Percentiles rank a stretch among this genome's conserved stretches.
phyloP scores from a whole-genome alignment of 2,113 vertebrate genomes.

The Syngnathoides biaculeatus region DNA sequence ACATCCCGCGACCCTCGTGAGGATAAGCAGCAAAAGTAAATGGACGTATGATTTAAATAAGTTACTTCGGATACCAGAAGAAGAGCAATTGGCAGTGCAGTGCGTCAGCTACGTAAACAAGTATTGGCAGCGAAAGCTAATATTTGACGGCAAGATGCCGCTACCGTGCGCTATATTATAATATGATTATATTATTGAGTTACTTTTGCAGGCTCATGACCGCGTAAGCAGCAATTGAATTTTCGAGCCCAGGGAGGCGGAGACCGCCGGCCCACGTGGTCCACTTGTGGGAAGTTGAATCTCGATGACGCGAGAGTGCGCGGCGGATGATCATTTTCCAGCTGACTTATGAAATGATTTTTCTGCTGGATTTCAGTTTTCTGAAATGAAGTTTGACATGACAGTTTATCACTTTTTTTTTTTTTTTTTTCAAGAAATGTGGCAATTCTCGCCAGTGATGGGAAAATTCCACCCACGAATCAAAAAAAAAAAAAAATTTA shows the following conservation, averaged over 20 bases:
- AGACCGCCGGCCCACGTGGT: neutral
- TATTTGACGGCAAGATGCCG: neutral
- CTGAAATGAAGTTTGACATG: neutral
- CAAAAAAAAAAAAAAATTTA: too few relatives aligned
- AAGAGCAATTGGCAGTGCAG: neutral
- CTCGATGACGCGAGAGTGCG: neutral
- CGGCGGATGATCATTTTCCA: neutral
- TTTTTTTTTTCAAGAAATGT: too few relatives aligned
- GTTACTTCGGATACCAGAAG: neutral
- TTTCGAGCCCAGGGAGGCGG: neutral
- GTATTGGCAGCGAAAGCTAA: neutral
- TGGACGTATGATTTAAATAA: neutral
- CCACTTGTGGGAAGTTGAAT: neutral
- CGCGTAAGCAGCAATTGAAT: neutral
- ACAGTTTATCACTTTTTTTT: too few relatives aligned
- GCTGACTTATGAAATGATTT: neutral
- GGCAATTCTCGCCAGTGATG: too few relatives aligned
- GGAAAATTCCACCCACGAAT: too few relatives aligned
- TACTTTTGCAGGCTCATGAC: conserved; percentile 1
- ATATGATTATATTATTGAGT: conserved; percentile 11
- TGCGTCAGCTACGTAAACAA: too few relatives aligned
- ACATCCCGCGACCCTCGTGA: too few relatives aligned
- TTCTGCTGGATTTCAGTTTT: neutral
- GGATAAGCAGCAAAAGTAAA: too few relatives aligned
- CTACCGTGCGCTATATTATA: neutral